Percentiles rank a stretch among this genome's conserved stretches.
phyloP scores from a whole-genome alignment of 1,140 invertebrate genomes.

The Cydia fagiglandana region DNA sequence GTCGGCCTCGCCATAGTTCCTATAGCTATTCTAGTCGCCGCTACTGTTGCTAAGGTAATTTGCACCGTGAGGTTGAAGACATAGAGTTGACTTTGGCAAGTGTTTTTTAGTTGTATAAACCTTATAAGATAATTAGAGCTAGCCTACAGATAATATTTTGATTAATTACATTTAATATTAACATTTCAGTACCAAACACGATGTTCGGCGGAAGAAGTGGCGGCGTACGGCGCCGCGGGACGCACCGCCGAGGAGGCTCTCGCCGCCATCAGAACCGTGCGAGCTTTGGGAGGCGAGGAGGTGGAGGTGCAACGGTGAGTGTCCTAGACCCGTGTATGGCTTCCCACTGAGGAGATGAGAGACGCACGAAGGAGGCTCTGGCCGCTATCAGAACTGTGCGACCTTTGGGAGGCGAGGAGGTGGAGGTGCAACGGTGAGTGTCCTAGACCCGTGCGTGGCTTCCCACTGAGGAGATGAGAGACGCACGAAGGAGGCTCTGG shows the following conservation, averaged over 20 bases:
- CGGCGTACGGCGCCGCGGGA: constrained; percentile 87
- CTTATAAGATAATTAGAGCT: no score
- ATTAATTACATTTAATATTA: not conserved
- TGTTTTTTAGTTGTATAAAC: no score
- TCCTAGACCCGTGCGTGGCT: no score
- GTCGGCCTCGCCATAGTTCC: constrained; percentile 81
- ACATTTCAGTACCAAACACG: constrained; percentile 79
- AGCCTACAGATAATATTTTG: no score
- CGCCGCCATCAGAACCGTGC: constrained; percentile 86
- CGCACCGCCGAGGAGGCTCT: constrained; percentile 89
- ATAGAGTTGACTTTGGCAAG: no score
- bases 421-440: constrained; percentile 84
- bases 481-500: constrained; percentile 83
- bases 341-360: no score
- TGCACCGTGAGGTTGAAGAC: not conserved
- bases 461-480: no score
- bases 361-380: constrained; percentile 86
- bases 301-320: constrained; percentile 84
- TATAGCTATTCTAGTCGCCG: constrained; percentile 57
- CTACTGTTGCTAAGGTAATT: constrained; percentile 67
- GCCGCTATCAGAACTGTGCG: constrained; percentile 87
- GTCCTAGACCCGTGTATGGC: no score
- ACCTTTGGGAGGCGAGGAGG: constrained; percentile 88
- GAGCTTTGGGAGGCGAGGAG: constrained; percentile 88
- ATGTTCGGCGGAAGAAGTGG: constrained; percentile 83